phyloP scores from a whole-genome alignment of 2,113 vertebrate species.

The Charadrius vociferus region DNA sequence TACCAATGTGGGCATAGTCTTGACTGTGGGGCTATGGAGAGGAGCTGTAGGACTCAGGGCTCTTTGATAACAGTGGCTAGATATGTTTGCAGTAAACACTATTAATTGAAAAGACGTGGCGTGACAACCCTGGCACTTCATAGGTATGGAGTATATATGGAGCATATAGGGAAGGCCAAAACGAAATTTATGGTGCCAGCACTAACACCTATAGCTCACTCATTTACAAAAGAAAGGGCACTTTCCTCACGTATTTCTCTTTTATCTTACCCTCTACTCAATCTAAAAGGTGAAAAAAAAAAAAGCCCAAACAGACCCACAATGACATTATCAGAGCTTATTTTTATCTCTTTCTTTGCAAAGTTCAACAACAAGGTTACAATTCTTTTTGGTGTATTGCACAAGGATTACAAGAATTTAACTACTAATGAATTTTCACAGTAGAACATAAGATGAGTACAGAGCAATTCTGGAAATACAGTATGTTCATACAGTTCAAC shows the following conservation, averaged over 20 bases:
- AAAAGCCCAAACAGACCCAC: not conserved
- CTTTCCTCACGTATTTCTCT: not conserved
- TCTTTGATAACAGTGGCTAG: not conserved
- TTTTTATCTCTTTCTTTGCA: not conserved
- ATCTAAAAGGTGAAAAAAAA: not conserved
- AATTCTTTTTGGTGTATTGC: not conserved
- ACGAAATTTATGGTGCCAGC: not conserved
- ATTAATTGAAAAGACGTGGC: not conserved
- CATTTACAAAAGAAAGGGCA: not conserved
- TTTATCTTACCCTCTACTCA: not conserved
- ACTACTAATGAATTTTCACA: not conserved
- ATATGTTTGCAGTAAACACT: not conserved
- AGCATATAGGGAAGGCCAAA: not conserved
- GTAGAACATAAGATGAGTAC: not conserved
- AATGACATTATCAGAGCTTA: not conserved
- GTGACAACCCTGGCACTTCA: not conserved
- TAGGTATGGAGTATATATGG: not conserved
- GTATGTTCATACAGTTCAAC: not conserved
- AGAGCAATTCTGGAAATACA: not conserved
- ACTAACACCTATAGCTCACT: not conserved
- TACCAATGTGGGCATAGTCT: not conserved
- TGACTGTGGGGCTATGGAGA: not conserved
- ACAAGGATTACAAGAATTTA: not conserved
- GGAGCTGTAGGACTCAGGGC: not conserved
- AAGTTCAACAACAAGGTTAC: not conserved